Evolutionary conservation across 2,797 vertebrate genomes (phyloP).

Genomic region (Columba guinea): DNA sequence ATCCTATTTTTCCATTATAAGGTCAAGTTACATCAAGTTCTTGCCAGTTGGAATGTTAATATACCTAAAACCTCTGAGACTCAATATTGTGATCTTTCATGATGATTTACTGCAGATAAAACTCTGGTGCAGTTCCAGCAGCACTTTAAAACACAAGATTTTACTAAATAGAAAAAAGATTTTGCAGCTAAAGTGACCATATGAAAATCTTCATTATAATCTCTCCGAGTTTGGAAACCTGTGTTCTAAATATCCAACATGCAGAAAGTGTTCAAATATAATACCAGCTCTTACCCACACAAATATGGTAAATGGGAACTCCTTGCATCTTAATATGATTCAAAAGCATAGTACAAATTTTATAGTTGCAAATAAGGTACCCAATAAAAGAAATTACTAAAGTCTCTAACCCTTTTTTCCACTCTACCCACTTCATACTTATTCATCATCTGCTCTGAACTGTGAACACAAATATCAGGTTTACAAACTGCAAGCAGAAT

Average conservation of each 20-base stretch:
- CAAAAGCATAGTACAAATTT: background rate
- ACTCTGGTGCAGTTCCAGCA: background rate
- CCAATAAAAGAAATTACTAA: slow-evolving; percentile 11
- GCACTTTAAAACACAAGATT: slow-evolving; percentile 48
- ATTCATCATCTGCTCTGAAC: background rate
- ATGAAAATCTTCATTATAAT: slow-evolving; percentile 47
- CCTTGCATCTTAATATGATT: background rate
- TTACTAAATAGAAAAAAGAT: slow-evolving; percentile 35
- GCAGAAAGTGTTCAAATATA: background rate
- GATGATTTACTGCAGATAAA: slow-evolving; percentile 61
- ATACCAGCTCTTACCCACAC: background rate
- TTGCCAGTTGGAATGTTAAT: slow-evolving; percentile 69
- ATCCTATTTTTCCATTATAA: slow-evolving; percentile 69
- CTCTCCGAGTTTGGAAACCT: slow-evolving; percentile 26
- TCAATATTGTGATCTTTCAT: slow-evolving; percentile 55
- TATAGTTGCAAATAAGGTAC: slow-evolving; percentile 15
- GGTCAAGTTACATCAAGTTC: slow-evolving; percentile 71
- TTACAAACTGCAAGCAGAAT: slow-evolving; percentile 14
- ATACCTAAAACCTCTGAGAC: slow-evolving; percentile 62
- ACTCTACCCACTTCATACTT: background rate
- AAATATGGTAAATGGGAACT: background rate
- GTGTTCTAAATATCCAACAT: background rate
- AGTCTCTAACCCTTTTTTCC: background rate
- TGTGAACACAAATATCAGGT: background rate
- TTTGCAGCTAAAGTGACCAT: slow-evolving; percentile 48